Base-by-base conservation (phyloP, 2,113 vertebrate genomes). In the Caranx ignobilis region DNA sequence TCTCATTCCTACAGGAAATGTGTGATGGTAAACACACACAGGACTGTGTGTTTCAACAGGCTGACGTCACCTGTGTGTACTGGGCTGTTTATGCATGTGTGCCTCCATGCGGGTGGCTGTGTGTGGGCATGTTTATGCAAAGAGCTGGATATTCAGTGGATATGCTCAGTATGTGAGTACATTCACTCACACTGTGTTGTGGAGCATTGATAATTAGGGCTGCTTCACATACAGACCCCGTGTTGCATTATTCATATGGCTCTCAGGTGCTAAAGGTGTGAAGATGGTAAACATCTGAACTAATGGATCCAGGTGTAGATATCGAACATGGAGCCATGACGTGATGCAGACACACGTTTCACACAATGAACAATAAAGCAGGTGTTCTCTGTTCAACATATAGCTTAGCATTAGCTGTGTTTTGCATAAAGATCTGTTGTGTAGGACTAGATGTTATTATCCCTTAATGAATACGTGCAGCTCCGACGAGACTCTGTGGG, bases 41-140 rank as follows among this genome's bases (percentile, higher is more conserved):
- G 43, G 34, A 62, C 26, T 11, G 75, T 31, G 54, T 62, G 75
- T 82, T 75, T 79, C 57, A 63, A 66, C 11, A 47, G 66, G 73
- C 16, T 56, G 62, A 87, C 71, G 85, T 91, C 85, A 87, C 52
- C 39, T 65, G 7, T 47, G 21, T 79, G 64, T 66, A 68, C 26
- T 34, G 45, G 56, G 26, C 5, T 87, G 63, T 87, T 75, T 77
- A 43, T 82, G 75, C 62, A 79, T 84, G 76, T 84, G 82, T 69
- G 77, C 73, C 32, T 79, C 34, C 62, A 60, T 77, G 84, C 59
- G 12, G 79, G 84, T 67, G 79, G 71, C 39, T 64, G 35, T 70
- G 81, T 86, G 87, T 88, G 79, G 87, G 85, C 72, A 81, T 73
- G 69, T 92, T 90, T 85, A 89, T 90, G 83, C 70, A 85, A 85